phyloP scores from a whole-genome alignment of 2,888 invertebrate species.

The Drosophila tanythrix region DNA sequence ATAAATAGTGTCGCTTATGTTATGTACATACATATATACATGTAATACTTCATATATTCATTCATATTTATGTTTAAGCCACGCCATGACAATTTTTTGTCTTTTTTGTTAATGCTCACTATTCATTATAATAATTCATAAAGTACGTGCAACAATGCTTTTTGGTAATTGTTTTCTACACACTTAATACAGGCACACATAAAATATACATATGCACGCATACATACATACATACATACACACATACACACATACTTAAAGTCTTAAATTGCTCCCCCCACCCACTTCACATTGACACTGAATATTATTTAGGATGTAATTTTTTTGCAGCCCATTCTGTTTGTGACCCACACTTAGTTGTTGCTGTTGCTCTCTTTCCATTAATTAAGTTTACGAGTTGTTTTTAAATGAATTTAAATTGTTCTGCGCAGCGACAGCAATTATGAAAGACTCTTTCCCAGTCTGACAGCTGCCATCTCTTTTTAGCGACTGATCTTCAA shows the following conservation, averaged over 20 bases:
- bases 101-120: conserved; percentile 15
- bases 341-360: conserved; percentile 21
- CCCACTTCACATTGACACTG: conserved; percentile 65
- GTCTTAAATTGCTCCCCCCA: not conserved
- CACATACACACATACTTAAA: not conserved
- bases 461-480: conserved; percentile 14
- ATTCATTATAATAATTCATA: conserved; percentile 20
- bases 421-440: conserved; percentile 61
- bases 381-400: conserved; percentile 69
- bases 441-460: conserved; percentile 31
- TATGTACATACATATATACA: not conserved
- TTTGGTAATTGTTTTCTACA: conserved; percentile 31
- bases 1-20: conserved; percentile 1
- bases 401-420: conserved; percentile 72
- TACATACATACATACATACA: not conserved
- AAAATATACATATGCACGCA: not conserved
- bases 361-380: conserved; percentile 17
- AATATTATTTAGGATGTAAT: conserved; percentile 55
- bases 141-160: conserved; percentile 9
- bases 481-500: conserved; percentile 38
- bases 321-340: conserved; percentile 11
- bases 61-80: not conserved
- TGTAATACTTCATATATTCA: not conserved
- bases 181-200: not conserved
- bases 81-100: conserved; percentile 21